Evolutionary conservation across 2,888 invertebrate genomes (phyloP).

Genomic region (Esperia sulphurella): DNA sequence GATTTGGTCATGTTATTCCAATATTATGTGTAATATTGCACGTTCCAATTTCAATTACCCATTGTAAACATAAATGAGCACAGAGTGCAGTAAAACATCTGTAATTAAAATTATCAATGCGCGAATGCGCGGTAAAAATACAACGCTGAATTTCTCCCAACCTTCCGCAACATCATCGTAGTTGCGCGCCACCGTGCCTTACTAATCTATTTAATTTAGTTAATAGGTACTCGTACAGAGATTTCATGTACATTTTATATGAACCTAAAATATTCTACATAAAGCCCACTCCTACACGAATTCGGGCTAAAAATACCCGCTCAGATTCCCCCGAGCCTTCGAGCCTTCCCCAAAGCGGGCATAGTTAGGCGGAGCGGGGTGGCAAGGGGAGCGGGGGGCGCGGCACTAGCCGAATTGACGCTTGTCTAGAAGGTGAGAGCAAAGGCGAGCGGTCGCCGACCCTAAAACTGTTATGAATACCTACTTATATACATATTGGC

Average conservation of each 20-base stretch:
- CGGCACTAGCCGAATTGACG: constrained; percentile 56
- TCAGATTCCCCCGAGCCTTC: background rate
- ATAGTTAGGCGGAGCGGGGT: constrained; percentile 37
- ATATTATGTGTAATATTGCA: too few relatives aligned
- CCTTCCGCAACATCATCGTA: constrained; percentile 2
- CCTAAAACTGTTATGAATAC: constrained; percentile 35
- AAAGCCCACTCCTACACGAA: background rate
- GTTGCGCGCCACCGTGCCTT: background rate
- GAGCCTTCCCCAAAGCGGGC: constrained; percentile 49
- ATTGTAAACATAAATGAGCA: too few relatives aligned
- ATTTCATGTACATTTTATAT: too few relatives aligned
- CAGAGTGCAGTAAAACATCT: too few relatives aligned
- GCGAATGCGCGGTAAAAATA: too few relatives aligned
- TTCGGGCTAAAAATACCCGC: constrained; percentile 11
- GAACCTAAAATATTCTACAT: too few relatives aligned
- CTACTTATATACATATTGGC: constrained; percentile 46
- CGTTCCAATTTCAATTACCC: too few relatives aligned
- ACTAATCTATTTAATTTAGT: too few relatives aligned
- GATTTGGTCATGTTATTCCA: too few relatives aligned
- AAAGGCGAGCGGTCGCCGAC: constrained; percentile 69
- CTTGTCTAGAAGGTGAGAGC: constrained; percentile 73
- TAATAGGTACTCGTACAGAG: too few relatives aligned
- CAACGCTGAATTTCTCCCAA: background rate
- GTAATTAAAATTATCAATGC: too few relatives aligned
- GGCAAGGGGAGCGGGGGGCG: constrained; percentile 19